phyloP scores from a whole-genome alignment of 2,797 vertebrate species.

The Sandelia bainsii region DNA sequence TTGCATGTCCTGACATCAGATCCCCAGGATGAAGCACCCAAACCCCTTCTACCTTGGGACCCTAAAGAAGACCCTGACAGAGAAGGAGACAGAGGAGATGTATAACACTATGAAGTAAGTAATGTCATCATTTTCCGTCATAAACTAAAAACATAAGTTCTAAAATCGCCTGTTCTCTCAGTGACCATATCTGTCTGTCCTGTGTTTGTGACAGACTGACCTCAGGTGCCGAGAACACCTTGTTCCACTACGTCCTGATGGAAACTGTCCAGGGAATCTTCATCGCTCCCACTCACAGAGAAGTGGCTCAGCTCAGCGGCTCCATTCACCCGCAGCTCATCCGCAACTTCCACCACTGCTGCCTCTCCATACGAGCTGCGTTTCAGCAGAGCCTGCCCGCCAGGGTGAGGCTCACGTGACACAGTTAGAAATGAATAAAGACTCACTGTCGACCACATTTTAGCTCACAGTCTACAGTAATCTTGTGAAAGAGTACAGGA shows the following conservation, averaged over 20 bases:
- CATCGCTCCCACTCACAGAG: slow-evolving; percentile 92
- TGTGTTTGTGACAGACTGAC: slow-evolving; percentile 84
- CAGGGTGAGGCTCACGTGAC: slow-evolving; percentile 77
- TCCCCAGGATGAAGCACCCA: slow-evolving; percentile 88
- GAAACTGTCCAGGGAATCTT: slow-evolving; percentile 95
- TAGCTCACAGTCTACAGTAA: neutral
- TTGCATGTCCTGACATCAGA: slow-evolving; percentile 63
- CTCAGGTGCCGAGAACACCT: slow-evolving; percentile 93
- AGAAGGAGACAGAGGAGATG: slow-evolving; percentile 88
- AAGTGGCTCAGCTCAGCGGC: slow-evolving; percentile 90
- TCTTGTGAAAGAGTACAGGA: neutral
- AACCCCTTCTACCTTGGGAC: slow-evolving; percentile 92
- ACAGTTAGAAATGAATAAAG: neutral
- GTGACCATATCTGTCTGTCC: neutral
- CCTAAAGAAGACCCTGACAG: slow-evolving; percentile 89
- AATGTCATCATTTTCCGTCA: neutral
- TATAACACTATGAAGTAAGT: slow-evolving; percentile 89
- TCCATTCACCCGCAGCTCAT: slow-evolving; percentile 93
- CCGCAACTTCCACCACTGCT: slow-evolving; percentile 96
- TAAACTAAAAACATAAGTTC: neutral
- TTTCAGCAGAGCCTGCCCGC: slow-evolving; percentile 90
- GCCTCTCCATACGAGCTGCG: slow-evolving; percentile 91
- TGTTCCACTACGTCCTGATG: slow-evolving; percentile 96
- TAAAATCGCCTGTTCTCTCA: neutral
- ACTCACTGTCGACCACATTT: neutral